A percentile compares a stretch with the other conserved stretches of the same genome.
Evolutionary conservation across 2,888 invertebrate genomes (phyloP).

Genomic region (Pandemis heparana): DNA sequence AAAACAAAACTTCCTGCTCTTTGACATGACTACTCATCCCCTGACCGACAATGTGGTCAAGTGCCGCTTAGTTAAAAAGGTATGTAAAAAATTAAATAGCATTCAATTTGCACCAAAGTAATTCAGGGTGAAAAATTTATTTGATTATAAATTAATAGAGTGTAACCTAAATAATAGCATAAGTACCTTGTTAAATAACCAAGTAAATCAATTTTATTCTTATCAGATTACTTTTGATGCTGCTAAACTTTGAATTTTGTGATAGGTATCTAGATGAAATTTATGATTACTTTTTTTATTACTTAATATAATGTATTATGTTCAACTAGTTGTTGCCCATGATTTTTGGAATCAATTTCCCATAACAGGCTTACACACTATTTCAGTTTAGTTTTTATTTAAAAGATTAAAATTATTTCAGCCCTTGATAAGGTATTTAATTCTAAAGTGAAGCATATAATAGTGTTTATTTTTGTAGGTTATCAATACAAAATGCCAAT

Average conservation of each 20-base stretch:
- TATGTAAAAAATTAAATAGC: slow-evolving; percentile 60
- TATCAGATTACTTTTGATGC: background rate
- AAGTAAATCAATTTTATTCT: background rate
- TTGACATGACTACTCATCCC: slow-evolving; percentile 99
- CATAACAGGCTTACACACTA: too few species aligned
- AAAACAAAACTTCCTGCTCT: slow-evolving; percentile 99
- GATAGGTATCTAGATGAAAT: too few species aligned
- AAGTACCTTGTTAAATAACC: background rate
- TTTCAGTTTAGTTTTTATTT: too few species aligned
- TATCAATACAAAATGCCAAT: background rate
- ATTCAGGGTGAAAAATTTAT: background rate
- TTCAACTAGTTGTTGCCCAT: too few species aligned
- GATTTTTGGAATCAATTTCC: too few species aligned
- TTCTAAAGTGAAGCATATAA: too few species aligned
- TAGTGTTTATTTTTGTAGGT: background rate
- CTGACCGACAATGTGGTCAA: slow-evolving; percentile 98
- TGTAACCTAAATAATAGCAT: background rate
- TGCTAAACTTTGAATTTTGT: background rate
- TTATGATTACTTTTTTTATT: too few species aligned
- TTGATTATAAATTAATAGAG: background rate
- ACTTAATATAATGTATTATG: too few species aligned
- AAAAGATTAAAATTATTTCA: background rate
- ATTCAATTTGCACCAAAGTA: background rate
- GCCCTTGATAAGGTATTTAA: background rate
- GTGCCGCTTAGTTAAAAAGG: slow-evolving; percentile 98